A percentile compares a stretch with the other conserved stretches of the same genome.
Evolutionary conservation across 2,888 invertebrate species (phyloP).

Genomic region (Thyatira batis): DNA sequence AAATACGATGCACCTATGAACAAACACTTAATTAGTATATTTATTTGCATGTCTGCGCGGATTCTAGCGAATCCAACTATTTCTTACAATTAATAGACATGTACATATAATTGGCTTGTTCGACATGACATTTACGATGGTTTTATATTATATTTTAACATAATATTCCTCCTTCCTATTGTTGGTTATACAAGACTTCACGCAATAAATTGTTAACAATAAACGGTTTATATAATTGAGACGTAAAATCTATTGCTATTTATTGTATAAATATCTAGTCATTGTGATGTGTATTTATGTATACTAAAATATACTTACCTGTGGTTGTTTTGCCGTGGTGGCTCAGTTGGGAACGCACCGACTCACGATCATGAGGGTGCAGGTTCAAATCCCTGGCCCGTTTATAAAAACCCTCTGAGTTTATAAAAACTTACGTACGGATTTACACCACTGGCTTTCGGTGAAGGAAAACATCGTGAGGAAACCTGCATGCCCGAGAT

Average conservation of each 20-base stretch:
- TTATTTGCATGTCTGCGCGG: conserved; percentile 41
- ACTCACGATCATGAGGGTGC: too few species aligned
- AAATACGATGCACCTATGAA: conserved; percentile 14
- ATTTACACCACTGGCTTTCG: too few species aligned
- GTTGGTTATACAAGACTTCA: background rate
- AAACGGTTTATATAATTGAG: background rate
- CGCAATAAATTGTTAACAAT: background rate
- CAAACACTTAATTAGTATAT: conserved; percentile 26
- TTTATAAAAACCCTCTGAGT: too few species aligned
- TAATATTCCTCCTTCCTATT: conserved; percentile 10
- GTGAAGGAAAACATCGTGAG: too few species aligned
- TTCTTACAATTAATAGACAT: conserved; percentile 12
- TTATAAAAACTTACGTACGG: too few species aligned
- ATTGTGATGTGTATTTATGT: too few species aligned
- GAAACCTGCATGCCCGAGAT: too few species aligned
- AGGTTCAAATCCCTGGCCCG: too few species aligned
- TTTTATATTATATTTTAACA: background rate
- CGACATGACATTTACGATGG: background rate
- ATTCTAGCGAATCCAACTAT: conserved; percentile 25
- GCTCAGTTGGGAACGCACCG: too few species aligned
- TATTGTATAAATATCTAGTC: too few species aligned
- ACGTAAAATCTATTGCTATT: background rate
- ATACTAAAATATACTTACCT: too few species aligned
- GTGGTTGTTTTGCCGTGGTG: too few species aligned
- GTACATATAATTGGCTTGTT: background rate